Base-by-base conservation (phyloP, 2,113 vertebrate genomes). In the Tetrax tetrax region DNA sequence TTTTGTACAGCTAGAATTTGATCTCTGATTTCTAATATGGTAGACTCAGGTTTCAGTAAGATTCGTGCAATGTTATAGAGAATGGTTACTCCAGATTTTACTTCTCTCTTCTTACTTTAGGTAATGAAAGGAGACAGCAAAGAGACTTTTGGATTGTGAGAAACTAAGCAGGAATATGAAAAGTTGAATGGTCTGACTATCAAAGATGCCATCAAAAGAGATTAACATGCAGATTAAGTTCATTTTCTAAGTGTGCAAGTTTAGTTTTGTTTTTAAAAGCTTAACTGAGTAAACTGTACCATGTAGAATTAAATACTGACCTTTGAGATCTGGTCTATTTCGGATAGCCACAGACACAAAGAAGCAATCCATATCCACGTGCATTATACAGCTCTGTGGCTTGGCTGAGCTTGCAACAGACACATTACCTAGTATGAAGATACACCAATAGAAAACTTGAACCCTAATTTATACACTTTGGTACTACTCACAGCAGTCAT, bases 321-420 rank as follows among this genome's bases (percentile, higher is more conserved):
- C 99, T 99, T 98, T 99, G 87, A 99, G 98, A 89, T 99, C 99
- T 68, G 99, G 99, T 94, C 98, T 98, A 96, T 99, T 98, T 97
- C 99, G 98, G 95, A 99, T 99, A 97, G 99, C 99, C 90, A 99
- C 99, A 85, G 99, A 99, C 59, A 99, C 99, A 98, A 99, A 99
- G 97, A 99, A 99, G 98, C 99, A 99, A 97, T 99, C 99, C 99
- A 99, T 99, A 98, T 99, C 99, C 95, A 99, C 98, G 87, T 99
- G 99, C 97, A 99, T 98, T 94, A 99, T 99, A 96, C 99, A 99
- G 71, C 98, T 99, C 96, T 98, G 98, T 86, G 97, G 98, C 93
- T 97, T 98, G 94, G 98, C 83, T 95, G 98, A 97, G 79, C 86
- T 98, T 92, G 97, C 97, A 84, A 97, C 84, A 94, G 98, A 97